phyloP scores from a whole-genome alignment of 1,140 invertebrate species.

The Drosophila sp. region DNA sequence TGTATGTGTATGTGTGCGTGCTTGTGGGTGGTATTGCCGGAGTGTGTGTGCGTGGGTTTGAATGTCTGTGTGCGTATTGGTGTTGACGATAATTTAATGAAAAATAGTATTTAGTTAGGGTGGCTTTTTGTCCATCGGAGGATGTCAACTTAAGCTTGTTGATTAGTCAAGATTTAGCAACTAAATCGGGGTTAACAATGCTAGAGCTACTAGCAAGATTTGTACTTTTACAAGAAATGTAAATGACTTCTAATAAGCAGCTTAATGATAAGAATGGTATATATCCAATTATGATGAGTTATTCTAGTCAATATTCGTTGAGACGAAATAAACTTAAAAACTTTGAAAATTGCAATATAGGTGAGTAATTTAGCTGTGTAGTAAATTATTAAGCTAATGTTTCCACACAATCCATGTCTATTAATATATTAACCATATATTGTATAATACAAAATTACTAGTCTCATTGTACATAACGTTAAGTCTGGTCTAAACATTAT shows the following conservation, averaged over 20 bases:
- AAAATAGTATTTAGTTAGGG: constrained; percentile 74
- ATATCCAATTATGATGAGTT: constrained; percentile 38
- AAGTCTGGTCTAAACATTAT: constrained; percentile 48
- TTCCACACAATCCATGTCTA: constrained; percentile 51
- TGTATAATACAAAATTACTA: constrained; percentile 39
- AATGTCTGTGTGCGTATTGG: constrained; percentile 32
- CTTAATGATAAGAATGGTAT: not conserved
- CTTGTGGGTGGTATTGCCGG: not conserved
- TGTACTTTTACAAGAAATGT: constrained; percentile 5
- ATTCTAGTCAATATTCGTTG: constrained; percentile 66
- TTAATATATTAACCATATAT: constrained; percentile 37
- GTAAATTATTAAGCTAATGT: constrained; percentile 55
- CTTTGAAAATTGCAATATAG: constrained; percentile 72
- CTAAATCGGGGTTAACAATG: constrained; percentile 31
- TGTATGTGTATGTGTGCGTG: not conserved
- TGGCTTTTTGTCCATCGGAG: constrained; percentile 20
- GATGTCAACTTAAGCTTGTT: constrained; percentile 71
- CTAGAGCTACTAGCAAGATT: constrained; percentile 14
- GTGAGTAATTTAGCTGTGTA: constrained; percentile 62
- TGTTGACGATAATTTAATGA: constrained; percentile 78
- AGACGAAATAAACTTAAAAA: constrained; percentile 17
- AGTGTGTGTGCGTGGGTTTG: not conserved
- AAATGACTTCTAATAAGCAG: not conserved
- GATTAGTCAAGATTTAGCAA: constrained; percentile 71
- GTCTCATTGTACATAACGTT: constrained; percentile 65